Conservation (phyloP, 2,888 invertebrate genomes). For the Ophraella communa region DNA sequence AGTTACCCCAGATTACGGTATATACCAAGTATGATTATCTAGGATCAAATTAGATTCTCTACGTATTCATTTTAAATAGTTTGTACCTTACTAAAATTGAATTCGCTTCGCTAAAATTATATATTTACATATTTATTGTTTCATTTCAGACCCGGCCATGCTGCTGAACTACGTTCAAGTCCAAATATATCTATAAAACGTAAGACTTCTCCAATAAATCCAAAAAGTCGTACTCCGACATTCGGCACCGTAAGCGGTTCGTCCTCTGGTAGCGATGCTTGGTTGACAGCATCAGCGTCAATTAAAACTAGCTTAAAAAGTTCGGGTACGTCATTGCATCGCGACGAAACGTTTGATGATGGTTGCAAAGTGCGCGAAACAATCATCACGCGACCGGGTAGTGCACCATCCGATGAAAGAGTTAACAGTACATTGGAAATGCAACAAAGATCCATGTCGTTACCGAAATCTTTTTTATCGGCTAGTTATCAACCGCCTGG, state of each 20-base stretch:
- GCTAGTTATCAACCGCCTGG: slow-evolving; percentile 38
- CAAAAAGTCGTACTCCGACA: slow-evolving; percentile 34
- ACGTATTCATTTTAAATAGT: no score
- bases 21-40: no score
- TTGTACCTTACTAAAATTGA: no score
- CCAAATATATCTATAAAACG: slow-evolving; percentile 41
- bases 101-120: no score
- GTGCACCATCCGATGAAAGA: slow-evolving; percentile 61
- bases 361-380: slow-evolving; percentile 55
- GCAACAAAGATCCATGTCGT: slow-evolving; percentile 63
- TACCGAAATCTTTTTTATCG: slow-evolving; percentile 64
- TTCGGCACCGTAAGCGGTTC: slow-evolving; percentile 50
- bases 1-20: no score
- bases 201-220: slow-evolving; percentile 46
- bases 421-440: slow-evolving; percentile 50
- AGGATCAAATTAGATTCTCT: no score
- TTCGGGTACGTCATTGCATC: slow-evolving; percentile 63
- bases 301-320: slow-evolving; percentile 59
- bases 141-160: not conserved
- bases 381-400: slow-evolving; percentile 62
- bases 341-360: slow-evolving; percentile 55
- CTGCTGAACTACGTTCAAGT: slow-evolving; percentile 41
- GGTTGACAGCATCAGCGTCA: slow-evolving; percentile 63
- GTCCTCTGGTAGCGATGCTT: slow-evolving; percentile 64
- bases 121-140: not conserved